Evolutionary conservation across 2,888 invertebrate species (phyloP), one percentile per base, ranked within the genome.

Genomic region (Synergus gifuensis): DNA sequence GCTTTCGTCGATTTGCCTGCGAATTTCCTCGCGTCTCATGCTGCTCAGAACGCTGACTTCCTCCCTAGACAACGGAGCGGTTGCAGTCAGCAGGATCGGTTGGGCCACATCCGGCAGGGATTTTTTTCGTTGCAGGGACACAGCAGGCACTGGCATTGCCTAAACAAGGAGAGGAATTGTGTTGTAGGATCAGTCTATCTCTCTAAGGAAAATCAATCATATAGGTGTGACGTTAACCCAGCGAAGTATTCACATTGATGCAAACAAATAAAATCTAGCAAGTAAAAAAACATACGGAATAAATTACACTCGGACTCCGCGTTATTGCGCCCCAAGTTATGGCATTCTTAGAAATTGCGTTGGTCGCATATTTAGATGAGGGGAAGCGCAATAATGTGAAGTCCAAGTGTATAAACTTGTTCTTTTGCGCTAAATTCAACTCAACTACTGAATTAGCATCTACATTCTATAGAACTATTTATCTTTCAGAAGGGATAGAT

Each of bases 11-110:
- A 96, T 95, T 94, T 97, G 96, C 87, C 97, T 95, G 90, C 98
- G 95, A 87, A 99, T 95, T 93, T 99, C 98, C 93, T 99, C 98
- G 86, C 99, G 95, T 85, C 98, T 95, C 87, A 98, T 97, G 84
- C 98, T 98, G 89, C 98, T 98, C 90, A 99, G 94, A 84, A 96
- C 96, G 85, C 98, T 98, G 76, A 98, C 98, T 93, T 99, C 98
- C 93, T 98, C 98, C 80, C 99, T 95, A 78, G 98, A 96, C 96
- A 99, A 97, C 86, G 96, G 95, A 87, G 96, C 95, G 79, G 96
- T 95, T 86, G 96, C 95, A 81, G 96, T 95, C 80, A 97, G 96
- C 92, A 97, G 94, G 83, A 95, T 96, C 89, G 97, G 97, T 85
- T 92, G 92, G 7, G 92, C 91, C 90, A 98, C 96, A 93, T 99